Conservation (phyloP, 1,140 invertebrate species). For the Delia radicum region DNA sequence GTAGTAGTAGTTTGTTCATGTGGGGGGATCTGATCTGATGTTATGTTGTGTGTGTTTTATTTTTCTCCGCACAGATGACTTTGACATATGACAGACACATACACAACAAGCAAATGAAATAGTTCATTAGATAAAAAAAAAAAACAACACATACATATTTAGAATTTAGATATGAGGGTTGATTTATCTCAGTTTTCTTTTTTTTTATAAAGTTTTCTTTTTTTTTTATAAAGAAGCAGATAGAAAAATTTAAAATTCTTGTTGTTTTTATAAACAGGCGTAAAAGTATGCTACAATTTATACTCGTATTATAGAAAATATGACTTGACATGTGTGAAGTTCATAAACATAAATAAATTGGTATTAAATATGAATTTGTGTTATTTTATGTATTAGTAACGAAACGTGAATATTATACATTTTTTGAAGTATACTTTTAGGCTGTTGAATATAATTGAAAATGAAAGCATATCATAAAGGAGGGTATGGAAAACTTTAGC, state of each 20-base stretch:
- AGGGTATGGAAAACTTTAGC: too few species aligned
- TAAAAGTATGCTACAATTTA: not conserved
- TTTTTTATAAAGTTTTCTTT: too few species aligned
- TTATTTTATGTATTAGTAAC: not conserved
- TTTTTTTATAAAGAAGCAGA: too few species aligned
- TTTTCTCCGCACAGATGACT: not conserved
- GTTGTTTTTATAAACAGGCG: not conserved
- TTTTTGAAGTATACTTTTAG: too few species aligned
- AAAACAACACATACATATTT: not conserved
- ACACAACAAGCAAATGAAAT: not conserved
- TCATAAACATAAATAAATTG: not conserved
- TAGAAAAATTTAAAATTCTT: not conserved
- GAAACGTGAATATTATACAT: not conserved
- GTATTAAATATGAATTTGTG: not conserved
- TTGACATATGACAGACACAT: slow-evolving; percentile 13
- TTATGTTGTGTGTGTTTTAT: too few species aligned
- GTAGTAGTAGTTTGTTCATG: too few species aligned
- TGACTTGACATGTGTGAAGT: not conserved
- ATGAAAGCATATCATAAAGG: too few species aligned
- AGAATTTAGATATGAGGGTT: too few species aligned
- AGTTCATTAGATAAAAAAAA: slow-evolving; percentile 5
- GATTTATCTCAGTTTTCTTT: too few species aligned
- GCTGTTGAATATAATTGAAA: too few species aligned
- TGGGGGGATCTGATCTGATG: not conserved
- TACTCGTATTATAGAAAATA: not conserved